Conservation (phyloP, 2,797 vertebrate species). For the Micrastur ruficollis region DNA sequence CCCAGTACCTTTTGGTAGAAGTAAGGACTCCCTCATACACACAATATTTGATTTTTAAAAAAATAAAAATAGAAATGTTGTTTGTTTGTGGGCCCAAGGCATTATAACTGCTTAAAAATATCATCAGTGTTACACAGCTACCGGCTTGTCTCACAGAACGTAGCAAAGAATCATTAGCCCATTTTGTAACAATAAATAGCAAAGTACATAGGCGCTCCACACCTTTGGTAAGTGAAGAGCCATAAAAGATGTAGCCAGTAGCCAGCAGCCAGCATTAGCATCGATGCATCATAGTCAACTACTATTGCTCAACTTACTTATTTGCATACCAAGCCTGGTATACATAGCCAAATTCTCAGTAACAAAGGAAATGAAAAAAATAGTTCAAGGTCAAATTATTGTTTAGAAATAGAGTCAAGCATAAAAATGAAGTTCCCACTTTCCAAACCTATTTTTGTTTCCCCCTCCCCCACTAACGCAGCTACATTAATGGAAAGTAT, state of each 20-base stretch:
- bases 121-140: background rate
- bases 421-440: background rate
- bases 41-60: background rate
- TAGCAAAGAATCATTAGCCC: background rate
- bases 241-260: background rate
- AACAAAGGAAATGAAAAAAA: background rate
- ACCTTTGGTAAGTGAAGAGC: background rate
- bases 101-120: background rate
- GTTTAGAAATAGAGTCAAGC: background rate
- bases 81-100: background rate
- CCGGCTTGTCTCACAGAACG: background rate
- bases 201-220: background rate
- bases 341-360: background rate
- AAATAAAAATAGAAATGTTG: background rate
- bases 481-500: background rate
- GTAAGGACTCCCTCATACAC: background rate
- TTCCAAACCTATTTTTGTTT: background rate
- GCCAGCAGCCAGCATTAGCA: background rate
- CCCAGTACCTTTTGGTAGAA: background rate
- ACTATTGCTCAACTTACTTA: background rate
- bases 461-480: background rate
- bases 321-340: background rate
- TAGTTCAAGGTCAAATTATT: background rate
- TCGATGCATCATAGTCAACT: background rate
- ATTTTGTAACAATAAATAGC: background rate